phyloP scores from a whole-genome alignment of 2,113 vertebrate genomes.

The Clarias macrocephalus region DNA sequence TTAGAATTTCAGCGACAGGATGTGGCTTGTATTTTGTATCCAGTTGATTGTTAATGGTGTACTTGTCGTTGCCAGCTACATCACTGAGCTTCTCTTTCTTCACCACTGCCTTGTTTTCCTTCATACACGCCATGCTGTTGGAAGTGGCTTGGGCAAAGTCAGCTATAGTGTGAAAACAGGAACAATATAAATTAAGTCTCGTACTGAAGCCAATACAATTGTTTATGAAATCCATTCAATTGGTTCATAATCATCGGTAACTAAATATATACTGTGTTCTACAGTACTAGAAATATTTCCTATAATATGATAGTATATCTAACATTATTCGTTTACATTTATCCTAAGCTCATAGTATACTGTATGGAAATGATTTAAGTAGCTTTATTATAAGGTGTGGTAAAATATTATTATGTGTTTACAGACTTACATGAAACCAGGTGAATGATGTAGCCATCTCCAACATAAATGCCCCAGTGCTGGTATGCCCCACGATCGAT shows the following conservation, averaged over 20 bases:
- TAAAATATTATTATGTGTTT: neutral
- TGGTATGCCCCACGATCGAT: slow-evolving; percentile 76
- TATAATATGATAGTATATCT: too few relatives aligned
- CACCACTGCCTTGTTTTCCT: slow-evolving; percentile 72
- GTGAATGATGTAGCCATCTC: slow-evolving; percentile 80
- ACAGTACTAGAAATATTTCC: neutral
- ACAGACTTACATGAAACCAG: slow-evolving; percentile 75
- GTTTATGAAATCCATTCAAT: neutral
- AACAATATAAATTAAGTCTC: neutral
- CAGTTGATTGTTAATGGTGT: slow-evolving; percentile 73
- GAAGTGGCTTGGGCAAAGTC: slow-evolving; percentile 60
- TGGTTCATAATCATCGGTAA: neutral
- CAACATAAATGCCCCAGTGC: slow-evolving; percentile 86
- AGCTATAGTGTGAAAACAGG: slow-evolving; percentile 54
- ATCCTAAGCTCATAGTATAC: too few relatives aligned
- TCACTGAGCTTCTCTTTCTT: slow-evolving; percentile 72
- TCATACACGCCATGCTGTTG: slow-evolving; percentile 75
- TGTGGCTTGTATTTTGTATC: slow-evolving; percentile 63
- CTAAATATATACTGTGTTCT: neutral
- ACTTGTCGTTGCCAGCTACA: slow-evolving; percentile 62
- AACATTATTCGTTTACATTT: too few relatives aligned
- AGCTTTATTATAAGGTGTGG: neutral
- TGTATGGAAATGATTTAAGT: neutral
- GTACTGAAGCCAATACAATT: neutral
- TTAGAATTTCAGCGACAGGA: slow-evolving; percentile 54